Evolutionary conservation across 2,888 invertebrate genomes (phyloP).

Genomic region (Noctua janthina): DNA sequence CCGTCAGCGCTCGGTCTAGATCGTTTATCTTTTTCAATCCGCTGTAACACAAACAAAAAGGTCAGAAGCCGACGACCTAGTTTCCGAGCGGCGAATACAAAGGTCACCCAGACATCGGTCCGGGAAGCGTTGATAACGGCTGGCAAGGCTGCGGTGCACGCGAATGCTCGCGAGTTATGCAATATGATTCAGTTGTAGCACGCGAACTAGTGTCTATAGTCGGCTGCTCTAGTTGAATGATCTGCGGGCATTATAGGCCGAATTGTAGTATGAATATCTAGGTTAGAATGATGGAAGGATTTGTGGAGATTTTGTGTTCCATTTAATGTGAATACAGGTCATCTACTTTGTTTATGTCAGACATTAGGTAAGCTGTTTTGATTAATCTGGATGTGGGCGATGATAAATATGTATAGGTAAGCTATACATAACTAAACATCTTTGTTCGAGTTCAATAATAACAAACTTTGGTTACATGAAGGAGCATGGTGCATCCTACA

Average conservation of each 20-base stretch:
- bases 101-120: conserved; percentile 86
- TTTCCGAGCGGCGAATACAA: conserved; percentile 84
- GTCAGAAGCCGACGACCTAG: conserved; percentile 88
- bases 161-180: conserved; percentile 76
- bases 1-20: conserved; percentile 77
- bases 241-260: conserved; percentile 42
- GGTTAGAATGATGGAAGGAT: conserved; percentile 25
- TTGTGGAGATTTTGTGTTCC: conserved; percentile 27
- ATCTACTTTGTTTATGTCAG: conserved; percentile 21
- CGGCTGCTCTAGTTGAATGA: conserved; percentile 48
- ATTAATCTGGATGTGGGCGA: conserved; percentile 33
- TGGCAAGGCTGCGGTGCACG: conserved; percentile 83
- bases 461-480: not conserved
- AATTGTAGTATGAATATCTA: conserved; percentile 10
- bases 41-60: conserved; percentile 86
- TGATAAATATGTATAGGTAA: not conserved
- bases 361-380: conserved; percentile 26
- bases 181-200: conserved; percentile 69
- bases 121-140: conserved; percentile 87
- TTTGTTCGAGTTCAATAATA: not conserved
- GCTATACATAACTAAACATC: not conserved
- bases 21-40: conserved; percentile 83
- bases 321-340: not conserved
- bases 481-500: not conserved
- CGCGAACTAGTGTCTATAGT: conserved; percentile 64